Conservation (phyloP, 2,888 invertebrate species). For the Chorisops tibialis region DNA sequence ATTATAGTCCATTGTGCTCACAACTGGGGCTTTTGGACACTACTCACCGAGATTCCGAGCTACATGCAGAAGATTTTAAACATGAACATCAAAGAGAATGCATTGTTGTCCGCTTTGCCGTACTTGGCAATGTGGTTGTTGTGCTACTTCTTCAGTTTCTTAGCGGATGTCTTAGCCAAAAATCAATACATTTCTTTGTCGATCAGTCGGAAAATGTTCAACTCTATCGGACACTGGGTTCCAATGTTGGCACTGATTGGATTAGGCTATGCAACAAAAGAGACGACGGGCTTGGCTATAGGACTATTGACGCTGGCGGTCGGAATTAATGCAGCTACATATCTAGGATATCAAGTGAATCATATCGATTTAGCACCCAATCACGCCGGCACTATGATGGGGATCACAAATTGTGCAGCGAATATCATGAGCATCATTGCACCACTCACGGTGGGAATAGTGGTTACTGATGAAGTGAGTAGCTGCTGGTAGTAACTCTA, state of each 20-base stretch:
- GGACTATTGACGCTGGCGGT: constrained; percentile 67
- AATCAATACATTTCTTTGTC: constrained; percentile 43
- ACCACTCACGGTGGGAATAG: constrained; percentile 67
- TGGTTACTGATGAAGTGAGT: constrained; percentile 66
- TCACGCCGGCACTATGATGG: constrained; percentile 80
- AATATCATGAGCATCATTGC: constrained; percentile 77
- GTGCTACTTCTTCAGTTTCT: constrained; percentile 66
- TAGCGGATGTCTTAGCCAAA: constrained; percentile 56
- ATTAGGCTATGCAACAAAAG: constrained; percentile 55
- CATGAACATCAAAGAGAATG: constrained; percentile 70
- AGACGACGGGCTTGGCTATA: constrained; percentile 56
- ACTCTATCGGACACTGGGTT: constrained; percentile 62
- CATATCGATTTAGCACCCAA: constrained; percentile 83
- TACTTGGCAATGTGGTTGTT: constrained; percentile 70
- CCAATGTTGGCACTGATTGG: constrained; percentile 67
- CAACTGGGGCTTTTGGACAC: constrained; percentile 77
- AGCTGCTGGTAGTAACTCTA: constrained; percentile 27
- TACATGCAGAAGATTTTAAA: constrained; percentile 72
- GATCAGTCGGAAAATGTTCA: constrained; percentile 55
- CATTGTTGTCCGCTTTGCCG: constrained; percentile 66
- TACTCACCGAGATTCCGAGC: constrained; percentile 76
- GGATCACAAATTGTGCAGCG: constrained; percentile 76
- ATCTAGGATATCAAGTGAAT: constrained; percentile 75
- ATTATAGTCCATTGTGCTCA: constrained; percentile 70
- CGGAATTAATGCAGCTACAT: constrained; percentile 71